These are phyloP conservation scores for Triops cancriformis DNA, from an alignment of 1,140 invertebrate species.

Conservation along the genomic window DNA sequence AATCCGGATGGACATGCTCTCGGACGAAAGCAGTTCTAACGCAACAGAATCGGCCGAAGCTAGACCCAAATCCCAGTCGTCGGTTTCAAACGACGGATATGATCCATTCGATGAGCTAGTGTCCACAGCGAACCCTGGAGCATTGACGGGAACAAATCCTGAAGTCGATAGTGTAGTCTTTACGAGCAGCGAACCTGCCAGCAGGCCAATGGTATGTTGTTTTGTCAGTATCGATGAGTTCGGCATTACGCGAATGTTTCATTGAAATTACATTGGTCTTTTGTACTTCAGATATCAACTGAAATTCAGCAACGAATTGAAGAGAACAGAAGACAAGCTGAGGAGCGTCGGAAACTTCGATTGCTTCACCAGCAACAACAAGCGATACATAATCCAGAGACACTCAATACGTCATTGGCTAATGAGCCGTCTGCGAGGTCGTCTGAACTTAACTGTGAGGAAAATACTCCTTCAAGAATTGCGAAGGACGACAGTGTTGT, in stretches of 20 bases:
- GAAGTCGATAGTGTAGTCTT: background rate
- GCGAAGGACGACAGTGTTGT: background rate
- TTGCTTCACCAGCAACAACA: background rate
- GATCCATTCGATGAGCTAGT: background rate
- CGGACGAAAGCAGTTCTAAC: constrained; percentile 15
- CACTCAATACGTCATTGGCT: background rate
- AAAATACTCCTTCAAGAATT: background rate
- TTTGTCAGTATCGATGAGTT: too few relatives aligned
- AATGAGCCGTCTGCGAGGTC: background rate
- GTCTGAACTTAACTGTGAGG: background rate
- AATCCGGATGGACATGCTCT: constrained; percentile 40
- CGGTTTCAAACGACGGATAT: background rate
- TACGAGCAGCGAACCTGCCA: background rate
- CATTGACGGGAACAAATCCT: background rate
- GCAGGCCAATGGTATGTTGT: background rate
- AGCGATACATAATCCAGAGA: background rate
- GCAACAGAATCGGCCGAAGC: background rate
- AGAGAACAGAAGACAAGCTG: background rate
- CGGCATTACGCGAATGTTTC: too few relatives aligned
- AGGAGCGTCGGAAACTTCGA: background rate
- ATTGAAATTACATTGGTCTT: too few relatives aligned
- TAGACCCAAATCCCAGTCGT: background rate
- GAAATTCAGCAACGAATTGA: background rate
- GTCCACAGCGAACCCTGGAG: background rate
- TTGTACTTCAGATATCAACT: background rate